Conservation (phyloP, 2,797 vertebrate genomes). For the Sebastes vulpes region DNA sequence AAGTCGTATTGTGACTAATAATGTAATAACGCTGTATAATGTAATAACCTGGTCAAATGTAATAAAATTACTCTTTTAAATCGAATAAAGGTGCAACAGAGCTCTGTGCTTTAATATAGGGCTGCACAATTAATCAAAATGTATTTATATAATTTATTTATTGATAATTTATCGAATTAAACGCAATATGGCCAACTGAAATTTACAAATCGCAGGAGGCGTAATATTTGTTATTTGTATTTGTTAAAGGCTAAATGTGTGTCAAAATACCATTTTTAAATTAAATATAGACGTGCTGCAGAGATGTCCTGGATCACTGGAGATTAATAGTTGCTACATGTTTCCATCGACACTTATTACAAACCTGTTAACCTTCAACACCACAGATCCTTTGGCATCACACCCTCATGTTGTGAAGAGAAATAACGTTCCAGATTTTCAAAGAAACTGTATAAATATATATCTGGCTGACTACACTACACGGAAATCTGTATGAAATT, state of each 20-base stretch:
- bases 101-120: background rate
- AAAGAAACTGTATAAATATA: background rate
- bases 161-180: no score
- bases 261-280: no score
- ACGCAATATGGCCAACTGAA: no score
- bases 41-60: background rate
- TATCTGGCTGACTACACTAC: background rate
- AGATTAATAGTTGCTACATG: background rate
- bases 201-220: no score
- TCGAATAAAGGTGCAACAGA: background rate
- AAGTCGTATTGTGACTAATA: background rate
- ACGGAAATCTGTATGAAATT: background rate
- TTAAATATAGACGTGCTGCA: no score
- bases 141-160: no score
- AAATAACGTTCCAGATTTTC: background rate
- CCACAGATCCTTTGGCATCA: background rate
- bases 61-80: background rate
- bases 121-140: no score
- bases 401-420: background rate
- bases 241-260: no score
- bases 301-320: no score
- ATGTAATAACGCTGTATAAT: background rate
- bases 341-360: background rate
- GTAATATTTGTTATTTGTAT: no score
- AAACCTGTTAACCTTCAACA: background rate